Evolutionary conservation across 2,797 vertebrate species (phyloP), one percentile per base, ranked within the genome.

Genomic region (Agapornis canus): DNA sequence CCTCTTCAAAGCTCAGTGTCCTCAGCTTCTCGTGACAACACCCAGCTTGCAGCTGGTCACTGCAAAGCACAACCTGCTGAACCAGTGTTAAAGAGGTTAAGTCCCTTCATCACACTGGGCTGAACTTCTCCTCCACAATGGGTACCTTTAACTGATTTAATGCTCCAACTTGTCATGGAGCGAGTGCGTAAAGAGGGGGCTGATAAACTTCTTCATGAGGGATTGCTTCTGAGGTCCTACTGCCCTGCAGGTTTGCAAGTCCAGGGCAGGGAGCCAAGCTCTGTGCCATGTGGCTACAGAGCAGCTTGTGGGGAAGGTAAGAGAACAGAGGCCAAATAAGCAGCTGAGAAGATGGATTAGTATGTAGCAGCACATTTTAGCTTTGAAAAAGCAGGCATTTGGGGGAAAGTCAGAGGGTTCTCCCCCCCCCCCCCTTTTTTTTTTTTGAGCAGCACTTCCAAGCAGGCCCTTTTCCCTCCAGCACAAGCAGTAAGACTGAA

Each of bases 371-470:
- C 42, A 4, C 18, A 40, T n/a, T 89, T 90, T 29, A 68, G 42
- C 47, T 82, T 47, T 39, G 11, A 61, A 61, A 56, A 48, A 71
- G 25, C 16, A 10, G 10, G 37, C 14, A 37, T 57, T 21, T 40
- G 20, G 5, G 16, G 21, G 8, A n/a, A 2, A 23, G 22, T 14
- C 14, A 25, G 16, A 63, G 10, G 11, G 9, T 37, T n/a, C 22
- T 6, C 13, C 4, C 5, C 1, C 4, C 35, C 35, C 13, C 4
- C 5, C 1, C 4, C 35, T 9, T 35, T 35, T 35, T 10, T 10
- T 0, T 35, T 39, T 70, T 80, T 51, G 39, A 68, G 48, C 23
- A 57, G 43, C n/a, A 43, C 18, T 70, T 63, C 25, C 40, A 63
- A 26, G 20, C 35, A 82, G 26, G 25, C 42, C 20, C 51, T 37